Evolutionary conservation across 2,113 vertebrate genomes (phyloP).

Genomic region (Setophaga kirtlandii): DNA sequence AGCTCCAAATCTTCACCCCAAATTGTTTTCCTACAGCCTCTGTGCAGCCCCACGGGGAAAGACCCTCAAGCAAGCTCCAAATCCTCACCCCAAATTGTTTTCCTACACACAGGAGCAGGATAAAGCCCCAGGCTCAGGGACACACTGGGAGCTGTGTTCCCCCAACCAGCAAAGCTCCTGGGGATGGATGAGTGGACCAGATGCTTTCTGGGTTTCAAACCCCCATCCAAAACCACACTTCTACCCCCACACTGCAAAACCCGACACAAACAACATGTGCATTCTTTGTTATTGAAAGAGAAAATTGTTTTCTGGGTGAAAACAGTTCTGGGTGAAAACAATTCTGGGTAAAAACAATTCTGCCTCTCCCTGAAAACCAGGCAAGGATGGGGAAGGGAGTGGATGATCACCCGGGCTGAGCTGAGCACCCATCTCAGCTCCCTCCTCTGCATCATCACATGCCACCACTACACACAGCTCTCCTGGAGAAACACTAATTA

Average conservation of each 20-base stretch:
- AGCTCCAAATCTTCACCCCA: no score
- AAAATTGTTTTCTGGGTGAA: neutral
- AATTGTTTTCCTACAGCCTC: neutral
- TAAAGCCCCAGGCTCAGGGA: neutral
- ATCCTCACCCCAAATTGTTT: neutral
- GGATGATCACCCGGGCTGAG: neutral
- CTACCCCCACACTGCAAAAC: neutral
- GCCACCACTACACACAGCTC: neutral
- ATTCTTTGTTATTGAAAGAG: neutral
- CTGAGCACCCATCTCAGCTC: neutral
- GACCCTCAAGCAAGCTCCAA: neutral
- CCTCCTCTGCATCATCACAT: neutral
- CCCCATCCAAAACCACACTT: neutral
- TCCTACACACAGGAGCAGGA: neutral
- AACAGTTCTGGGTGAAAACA: neutral
- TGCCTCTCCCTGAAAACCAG: neutral
- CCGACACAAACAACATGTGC: neutral
- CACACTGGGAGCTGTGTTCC: neutral
- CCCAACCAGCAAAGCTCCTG: neutral
- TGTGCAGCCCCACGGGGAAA: no score
- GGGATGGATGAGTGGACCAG: neutral
- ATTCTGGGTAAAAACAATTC: neutral
- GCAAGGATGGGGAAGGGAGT: neutral
- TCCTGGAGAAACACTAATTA: constrained; percentile 15
- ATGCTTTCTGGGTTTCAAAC: neutral